Evolutionary conservation across 2,797 vertebrate species (phyloP).

Genomic region (Melanotaenia nigrans): DNA sequence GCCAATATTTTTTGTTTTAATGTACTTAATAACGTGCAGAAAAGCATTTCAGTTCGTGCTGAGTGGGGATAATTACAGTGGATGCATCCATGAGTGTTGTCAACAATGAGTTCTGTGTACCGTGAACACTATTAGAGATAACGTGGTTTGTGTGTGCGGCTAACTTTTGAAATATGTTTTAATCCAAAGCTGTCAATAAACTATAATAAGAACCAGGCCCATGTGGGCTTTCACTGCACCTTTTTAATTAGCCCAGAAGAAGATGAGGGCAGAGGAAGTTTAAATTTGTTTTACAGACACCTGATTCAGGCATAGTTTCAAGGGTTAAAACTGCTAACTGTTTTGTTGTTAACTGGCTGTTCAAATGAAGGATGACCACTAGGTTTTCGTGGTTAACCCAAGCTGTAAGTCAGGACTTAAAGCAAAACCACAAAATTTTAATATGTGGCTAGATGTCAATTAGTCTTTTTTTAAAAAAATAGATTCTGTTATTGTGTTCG

Average conservation of each 20-base stretch:
- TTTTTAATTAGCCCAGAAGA: conserved; percentile 74
- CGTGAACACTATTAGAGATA: conserved; percentile 31
- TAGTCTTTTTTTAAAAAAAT: too few species aligned
- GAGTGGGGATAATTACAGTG: conserved; percentile 48
- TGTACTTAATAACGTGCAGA: conserved; percentile 38
- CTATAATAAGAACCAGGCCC: conserved; percentile 52
- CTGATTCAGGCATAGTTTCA: conserved; percentile 42
- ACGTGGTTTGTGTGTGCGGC: conserved; percentile 16
- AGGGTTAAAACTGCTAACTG: neutral
- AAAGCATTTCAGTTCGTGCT: conserved; percentile 32
- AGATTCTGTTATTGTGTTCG: too few species aligned
- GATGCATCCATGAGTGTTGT: conserved; percentile 39
- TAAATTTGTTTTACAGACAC: conserved; percentile 58
- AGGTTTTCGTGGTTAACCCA: too few species aligned
- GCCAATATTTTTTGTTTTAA: conserved; percentile 38
- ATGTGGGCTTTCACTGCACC: conserved; percentile 49
- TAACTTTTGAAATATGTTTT: conserved; percentile 55
- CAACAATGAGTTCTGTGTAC: conserved; percentile 44
- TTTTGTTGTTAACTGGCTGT: conserved; percentile 17
- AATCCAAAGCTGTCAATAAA: conserved; percentile 54
- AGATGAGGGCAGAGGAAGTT: conserved; percentile 58
- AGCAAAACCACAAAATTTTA: too few species aligned
- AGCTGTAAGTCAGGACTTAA: too few species aligned
- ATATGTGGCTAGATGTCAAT: too few species aligned
- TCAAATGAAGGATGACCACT: neutral